Percentiles rank a stretch among this genome's conserved stretches.
Evolutionary conservation across 2,797 vertebrate species (phyloP).

Genomic region (Catamblyrhynchus diadema): DNA sequence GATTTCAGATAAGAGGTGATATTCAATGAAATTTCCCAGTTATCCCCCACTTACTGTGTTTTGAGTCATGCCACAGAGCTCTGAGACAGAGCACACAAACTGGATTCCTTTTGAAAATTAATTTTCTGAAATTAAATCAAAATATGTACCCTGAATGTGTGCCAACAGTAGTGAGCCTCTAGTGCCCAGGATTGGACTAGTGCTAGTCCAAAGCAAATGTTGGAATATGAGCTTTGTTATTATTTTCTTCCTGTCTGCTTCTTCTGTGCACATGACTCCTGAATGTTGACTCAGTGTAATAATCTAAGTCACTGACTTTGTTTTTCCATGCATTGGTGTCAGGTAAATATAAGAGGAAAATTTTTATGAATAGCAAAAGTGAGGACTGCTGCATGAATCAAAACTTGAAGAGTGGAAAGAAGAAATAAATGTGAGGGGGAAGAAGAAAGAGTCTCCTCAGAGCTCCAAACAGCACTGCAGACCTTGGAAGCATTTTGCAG

Average conservation of each 20-base stretch:
- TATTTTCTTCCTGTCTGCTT: not conserved
- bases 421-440: not conserved
- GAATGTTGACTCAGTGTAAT: not conserved
- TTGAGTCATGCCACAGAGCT: not conserved
- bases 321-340: not conserved
- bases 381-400: not conserved
- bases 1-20: not conserved
- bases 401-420: not conserved
- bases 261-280: not conserved
- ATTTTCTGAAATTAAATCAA: not conserved
- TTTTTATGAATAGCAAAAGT: not conserved
- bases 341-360: not conserved
- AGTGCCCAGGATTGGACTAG: not conserved
- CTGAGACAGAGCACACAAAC: not conserved
- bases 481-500: not conserved
- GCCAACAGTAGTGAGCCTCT: not conserved
- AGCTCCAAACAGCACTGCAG: not conserved
- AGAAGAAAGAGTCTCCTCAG: not conserved
- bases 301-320: not conserved
- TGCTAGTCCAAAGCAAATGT: not conserved
- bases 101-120: not conserved
- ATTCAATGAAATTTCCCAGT: not conserved
- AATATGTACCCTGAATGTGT: rapidly evolving
- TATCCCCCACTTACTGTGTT: not conserved
- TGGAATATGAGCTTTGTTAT: not conserved